Evolutionary conservation across 2,888 invertebrate genomes (phyloP), one percentile per base, ranked within the genome.

Genomic region (Zaprionus bogoriensis): DNA sequence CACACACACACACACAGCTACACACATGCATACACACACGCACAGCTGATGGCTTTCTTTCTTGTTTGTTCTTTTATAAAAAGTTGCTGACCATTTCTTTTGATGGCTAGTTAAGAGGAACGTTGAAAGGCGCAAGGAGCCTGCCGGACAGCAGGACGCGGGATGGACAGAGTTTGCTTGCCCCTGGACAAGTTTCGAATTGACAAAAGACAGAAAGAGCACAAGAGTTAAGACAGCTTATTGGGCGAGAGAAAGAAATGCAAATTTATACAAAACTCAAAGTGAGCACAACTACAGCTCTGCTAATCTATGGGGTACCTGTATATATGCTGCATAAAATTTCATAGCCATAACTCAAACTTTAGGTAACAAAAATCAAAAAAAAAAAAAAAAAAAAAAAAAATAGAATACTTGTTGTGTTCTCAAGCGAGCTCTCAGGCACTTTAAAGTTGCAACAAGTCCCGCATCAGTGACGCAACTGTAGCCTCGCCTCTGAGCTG

Each of bases 41-140:
- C 32, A 42, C 39, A 41, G 51, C 69, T 76, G 67, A 82, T 75
- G 59, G 79, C 50, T 65, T 62, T 46, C 62, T 58, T 72, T 67
- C 70, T 85, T 73, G 73, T 82, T 75, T 73, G 64, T 79, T 51
- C 51, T 63, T 53, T 57, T 55, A 69, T 61, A 71, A 83, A 74
- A 79, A 77, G 62, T 65, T 68, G 68, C 62, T 75, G 75, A 70
- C 82, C 76, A 80, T 80, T 85, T 78, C 85, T 76, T 75, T 80
- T 78, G 85, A 75, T 64, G 73, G 61, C 69, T 74, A 69, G 72
- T 59, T 81, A 67, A 63, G 66, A 69, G 64, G 23, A 67, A 67
- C 48, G 73, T 53, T 69, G 74, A 74, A 74, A 68, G 48, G 32
- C 53, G 47, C 39, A 60, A 63, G 38, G 20, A 69, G 47, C 25